Conservation (phyloP, 1,140 invertebrate genomes). For the Glomeris maerens region DNA sequence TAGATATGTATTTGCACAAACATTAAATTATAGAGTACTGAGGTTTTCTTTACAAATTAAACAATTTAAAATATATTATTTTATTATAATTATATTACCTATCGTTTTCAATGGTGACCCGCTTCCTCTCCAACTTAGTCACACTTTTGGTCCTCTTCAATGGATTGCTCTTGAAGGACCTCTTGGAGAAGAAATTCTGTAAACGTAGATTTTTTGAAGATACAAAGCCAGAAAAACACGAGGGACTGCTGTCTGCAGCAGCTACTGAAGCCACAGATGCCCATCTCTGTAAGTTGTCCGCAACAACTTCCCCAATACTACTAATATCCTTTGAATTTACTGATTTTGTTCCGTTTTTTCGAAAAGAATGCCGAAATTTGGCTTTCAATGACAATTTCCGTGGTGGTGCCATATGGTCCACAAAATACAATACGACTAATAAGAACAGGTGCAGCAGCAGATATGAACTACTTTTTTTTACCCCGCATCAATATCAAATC, state of each 20-base stretch:
- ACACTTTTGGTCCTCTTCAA: slow-evolving; percentile 82
- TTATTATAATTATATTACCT: slow-evolving; percentile 24
- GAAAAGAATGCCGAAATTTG: neutral
- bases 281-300: neutral
- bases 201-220: slow-evolving; percentile 18
- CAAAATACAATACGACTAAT: too few species aligned
- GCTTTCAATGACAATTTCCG: neutral
- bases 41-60: too few species aligned
- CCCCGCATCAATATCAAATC: too few species aligned
- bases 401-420: too few species aligned
- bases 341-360: neutral
- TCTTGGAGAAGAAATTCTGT: slow-evolving; percentile 78
- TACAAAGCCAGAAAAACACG: neutral
- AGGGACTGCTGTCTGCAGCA: neutral
- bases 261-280: neutral
- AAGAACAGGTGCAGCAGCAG: too few species aligned
- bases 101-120: slow-evolving; percentile 37
- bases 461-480: too few species aligned
- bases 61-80: slow-evolving; percentile 3
- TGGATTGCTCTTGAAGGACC: slow-evolving; percentile 70
- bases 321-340: neutral
- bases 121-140: slow-evolving; percentile 70
- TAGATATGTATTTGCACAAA: too few species aligned
- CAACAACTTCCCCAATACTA: neutral
- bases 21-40: too few species aligned